A percentile compares a stretch with the other conserved stretches of the same genome.
Evolutionary conservation across 2,113 vertebrate species (phyloP).

Genomic region (Apodemus sylvaticus): DNA sequence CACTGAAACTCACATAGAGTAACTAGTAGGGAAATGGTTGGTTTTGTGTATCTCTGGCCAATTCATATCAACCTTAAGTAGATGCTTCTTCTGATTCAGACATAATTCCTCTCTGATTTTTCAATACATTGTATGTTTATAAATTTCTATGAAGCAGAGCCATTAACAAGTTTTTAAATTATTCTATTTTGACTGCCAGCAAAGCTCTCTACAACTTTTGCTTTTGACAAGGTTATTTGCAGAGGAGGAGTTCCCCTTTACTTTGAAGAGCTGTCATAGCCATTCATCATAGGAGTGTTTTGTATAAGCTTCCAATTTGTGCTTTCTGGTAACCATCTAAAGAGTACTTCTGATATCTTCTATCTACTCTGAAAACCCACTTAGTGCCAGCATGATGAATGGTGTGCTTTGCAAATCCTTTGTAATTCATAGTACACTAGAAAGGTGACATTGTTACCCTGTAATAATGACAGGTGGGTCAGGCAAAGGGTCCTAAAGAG

Average conservation of each 20-base stretch:
- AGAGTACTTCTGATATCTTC: slow-evolving; percentile 88
- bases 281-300: slow-evolving; percentile 90
- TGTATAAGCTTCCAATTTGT: slow-evolving; percentile 85
- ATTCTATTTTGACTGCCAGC: slow-evolving; percentile 71
- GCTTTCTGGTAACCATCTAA: slow-evolving; percentile 88
- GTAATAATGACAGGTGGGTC: slow-evolving; percentile 83
- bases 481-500: slow-evolving; percentile 78
- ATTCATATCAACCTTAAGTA: slow-evolving; percentile 64
- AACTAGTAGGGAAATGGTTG: not conserved
- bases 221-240: slow-evolving; percentile 85
- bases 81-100: slow-evolving; percentile 55
- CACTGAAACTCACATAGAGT: not conserved
- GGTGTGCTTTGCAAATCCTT: slow-evolving; percentile 82
- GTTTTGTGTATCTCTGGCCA: not conserved
- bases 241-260: slow-evolving; percentile 80
- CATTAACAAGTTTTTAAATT: slow-evolving; percentile 78
- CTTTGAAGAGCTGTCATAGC: slow-evolving; percentile 89
- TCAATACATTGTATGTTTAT: slow-evolving; percentile 71
- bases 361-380: slow-evolving; percentile 88
- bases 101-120: slow-evolving; percentile 67
- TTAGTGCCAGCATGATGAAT: slow-evolving; percentile 92
- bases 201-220: slow-evolving; percentile 73
- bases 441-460: slow-evolving; percentile 85
- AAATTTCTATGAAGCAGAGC: slow-evolving; percentile 73
- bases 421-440: slow-evolving; percentile 84